These are phyloP conservation scores for Syngnathus scovelli DNA, from an alignment of 2,113 vertebrate species.

Conservation along the genomic window DNA sequence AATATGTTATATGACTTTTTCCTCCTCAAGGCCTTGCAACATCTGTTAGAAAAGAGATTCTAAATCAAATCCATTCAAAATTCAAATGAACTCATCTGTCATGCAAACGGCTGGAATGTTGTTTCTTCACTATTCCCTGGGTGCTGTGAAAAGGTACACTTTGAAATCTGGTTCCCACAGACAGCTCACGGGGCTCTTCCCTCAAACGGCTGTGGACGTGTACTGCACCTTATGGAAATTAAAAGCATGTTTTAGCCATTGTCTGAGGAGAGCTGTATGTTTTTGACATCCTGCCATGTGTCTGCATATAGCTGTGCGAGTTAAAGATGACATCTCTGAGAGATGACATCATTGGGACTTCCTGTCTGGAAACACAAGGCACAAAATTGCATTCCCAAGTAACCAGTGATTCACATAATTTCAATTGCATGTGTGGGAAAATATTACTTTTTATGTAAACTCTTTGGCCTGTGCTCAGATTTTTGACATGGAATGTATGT, in stretches of 20 bases:
- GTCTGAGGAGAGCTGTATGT: conserved; percentile 18
- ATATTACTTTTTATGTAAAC: neutral
- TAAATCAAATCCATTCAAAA: too few species aligned
- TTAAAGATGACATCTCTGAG: conserved; percentile 30
- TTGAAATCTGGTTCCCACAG: conserved; percentile 42
- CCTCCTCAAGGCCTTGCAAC: too few species aligned
- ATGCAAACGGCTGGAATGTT: conserved; percentile 15
- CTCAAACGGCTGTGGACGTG: conserved; percentile 27
- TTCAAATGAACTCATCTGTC: neutral
- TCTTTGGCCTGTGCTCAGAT: neutral
- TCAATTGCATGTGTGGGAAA: neutral
- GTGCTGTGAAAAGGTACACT: conserved; percentile 40
- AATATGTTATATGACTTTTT: too few species aligned
- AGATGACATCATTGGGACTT: conserved; percentile 40
- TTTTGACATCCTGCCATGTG: conserved; percentile 41
- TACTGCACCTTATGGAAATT: conserved; percentile 37
- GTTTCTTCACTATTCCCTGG: conserved; percentile 27
- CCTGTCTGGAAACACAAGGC: conserved; percentile 38
- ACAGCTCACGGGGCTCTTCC: conserved; percentile 24
- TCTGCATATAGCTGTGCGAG: conserved; percentile 2
- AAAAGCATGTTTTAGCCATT: conserved; percentile 41
- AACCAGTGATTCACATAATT: neutral
- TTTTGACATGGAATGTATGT: neutral
- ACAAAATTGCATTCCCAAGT: conserved; percentile 31
- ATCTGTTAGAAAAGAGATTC: too few species aligned